Evolutionary conservation across 2,888 invertebrate genomes (phyloP).

Genomic region (Megalurothrips usitatus): DNA sequence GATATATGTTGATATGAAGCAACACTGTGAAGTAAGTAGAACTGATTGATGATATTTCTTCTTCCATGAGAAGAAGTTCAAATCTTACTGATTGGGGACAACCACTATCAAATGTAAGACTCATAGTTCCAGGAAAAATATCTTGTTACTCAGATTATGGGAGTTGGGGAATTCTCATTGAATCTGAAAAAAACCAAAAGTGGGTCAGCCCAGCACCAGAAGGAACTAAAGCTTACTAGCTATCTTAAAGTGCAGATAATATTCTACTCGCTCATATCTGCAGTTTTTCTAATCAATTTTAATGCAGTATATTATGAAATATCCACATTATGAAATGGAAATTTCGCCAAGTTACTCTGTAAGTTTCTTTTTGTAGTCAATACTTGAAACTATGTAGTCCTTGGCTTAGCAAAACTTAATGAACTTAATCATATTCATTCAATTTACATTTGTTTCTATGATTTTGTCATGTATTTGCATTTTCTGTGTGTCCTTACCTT

Average conservation of each 20-base stretch:
- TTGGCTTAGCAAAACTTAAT: constrained; percentile 25
- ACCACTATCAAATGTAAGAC: not conserved
- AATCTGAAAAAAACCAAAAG: not conserved
- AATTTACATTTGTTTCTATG: constrained; percentile 14
- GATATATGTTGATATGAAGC: not conserved
- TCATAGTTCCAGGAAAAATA: not conserved
- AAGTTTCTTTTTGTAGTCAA: constrained; percentile 25
- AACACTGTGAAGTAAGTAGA: not conserved
- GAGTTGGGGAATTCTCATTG: not conserved
- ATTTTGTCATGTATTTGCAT: constrained; percentile 16
- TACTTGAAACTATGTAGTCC: constrained; percentile 25
- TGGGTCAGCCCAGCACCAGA: constrained; percentile 25
- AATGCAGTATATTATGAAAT: constrained; percentile 20
- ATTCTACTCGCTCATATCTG: constrained; percentile 24
- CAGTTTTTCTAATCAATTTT: constrained; percentile 12
- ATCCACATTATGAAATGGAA: not conserved
- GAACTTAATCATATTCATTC: constrained; percentile 21
- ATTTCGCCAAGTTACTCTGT: constrained; percentile 26
- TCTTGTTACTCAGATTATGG: not conserved
- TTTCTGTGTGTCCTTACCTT: constrained; percentile 19
- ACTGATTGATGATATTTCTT: constrained; percentile 11
- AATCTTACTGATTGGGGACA: not conserved
- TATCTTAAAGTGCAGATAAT: constrained; percentile 18
- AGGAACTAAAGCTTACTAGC: constrained; percentile 12
- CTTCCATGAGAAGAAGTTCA: not conserved